A percentile compares a stretch with the other conserved stretches of the same genome.
Evolutionary conservation across 2,888 invertebrate genomes (phyloP).

Genomic region (Leucoma salicis): DNA sequence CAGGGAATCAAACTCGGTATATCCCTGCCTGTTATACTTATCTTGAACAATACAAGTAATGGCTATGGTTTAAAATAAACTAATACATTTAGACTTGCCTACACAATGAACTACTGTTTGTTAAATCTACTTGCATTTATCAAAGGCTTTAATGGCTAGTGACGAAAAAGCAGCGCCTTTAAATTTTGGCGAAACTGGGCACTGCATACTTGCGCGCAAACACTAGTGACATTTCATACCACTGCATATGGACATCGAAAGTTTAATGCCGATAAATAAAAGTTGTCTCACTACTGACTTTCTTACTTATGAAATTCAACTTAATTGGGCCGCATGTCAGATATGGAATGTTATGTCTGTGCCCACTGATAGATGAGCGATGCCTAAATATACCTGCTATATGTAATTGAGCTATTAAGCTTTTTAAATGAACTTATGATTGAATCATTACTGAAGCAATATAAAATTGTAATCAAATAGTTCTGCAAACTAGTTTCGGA

Average conservation of each 20-base stretch:
- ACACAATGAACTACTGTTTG: too few species aligned
- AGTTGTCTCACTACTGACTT: slow-evolving; percentile 55
- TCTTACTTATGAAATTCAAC: slow-evolving; percentile 57
- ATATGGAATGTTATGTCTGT: slow-evolving; percentile 35
- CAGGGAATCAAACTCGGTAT: too few species aligned
- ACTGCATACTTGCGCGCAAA: slow-evolving; percentile 5
- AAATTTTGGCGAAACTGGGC: slow-evolving; percentile 16
- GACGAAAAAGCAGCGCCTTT: slow-evolving; percentile 3
- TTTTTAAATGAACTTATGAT: too few species aligned
- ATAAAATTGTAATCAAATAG: neutral
- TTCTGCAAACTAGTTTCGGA: slow-evolving; percentile 1
- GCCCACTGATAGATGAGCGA: slow-evolving; percentile 8
- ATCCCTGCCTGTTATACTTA: too few species aligned
- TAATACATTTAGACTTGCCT: too few species aligned
- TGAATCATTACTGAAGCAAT: neutral
- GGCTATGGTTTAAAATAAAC: too few species aligned
- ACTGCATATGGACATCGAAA: slow-evolving; percentile 37
- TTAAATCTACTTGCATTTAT: too few species aligned
- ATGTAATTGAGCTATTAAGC: too few species aligned
- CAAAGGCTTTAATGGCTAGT: too few species aligned
- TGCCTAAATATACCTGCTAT: slow-evolving; percentile 8
- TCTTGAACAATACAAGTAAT: too few species aligned
- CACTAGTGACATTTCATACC: slow-evolving; percentile 26
- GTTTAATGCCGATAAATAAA: slow-evolving; percentile 47
- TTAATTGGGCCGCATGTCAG: slow-evolving; percentile 49